Percentiles rank a stretch among this genome's conserved stretches.
These are phyloP conservation scores for Chloroceryle aenea DNA, from an alignment of 2,113 vertebrate genomes.

Conservation along the genomic window DNA sequence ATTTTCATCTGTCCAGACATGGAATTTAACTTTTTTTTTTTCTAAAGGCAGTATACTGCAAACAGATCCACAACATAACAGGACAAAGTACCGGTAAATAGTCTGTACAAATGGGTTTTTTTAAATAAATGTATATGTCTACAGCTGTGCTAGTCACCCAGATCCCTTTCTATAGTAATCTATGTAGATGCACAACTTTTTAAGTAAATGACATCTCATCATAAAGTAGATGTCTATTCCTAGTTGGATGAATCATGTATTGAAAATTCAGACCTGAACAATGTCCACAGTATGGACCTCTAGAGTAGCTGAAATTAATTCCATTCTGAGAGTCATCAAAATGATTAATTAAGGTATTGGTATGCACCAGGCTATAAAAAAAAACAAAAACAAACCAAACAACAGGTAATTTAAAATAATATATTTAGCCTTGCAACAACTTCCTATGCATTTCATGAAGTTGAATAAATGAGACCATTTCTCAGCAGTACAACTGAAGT, in stretches of 20 bases:
- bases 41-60: neutral
- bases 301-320: neutral
- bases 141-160: neutral
- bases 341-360: neutral
- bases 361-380: neutral
- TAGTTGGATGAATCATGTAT: neutral
- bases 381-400: neutral
- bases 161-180: accelerated
- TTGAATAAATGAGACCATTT: neutral
- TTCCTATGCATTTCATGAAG: neutral
- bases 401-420: neutral
- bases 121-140: neutral
- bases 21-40: neutral
- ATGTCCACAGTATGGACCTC: neutral
- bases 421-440: neutral
- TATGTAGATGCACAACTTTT: neutral
- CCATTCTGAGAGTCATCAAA: neutral
- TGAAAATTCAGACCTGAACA: neutral
- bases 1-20: neutral
- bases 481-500: neutral
- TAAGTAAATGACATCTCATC: neutral
- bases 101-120: neutral
- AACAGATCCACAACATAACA: neutral
- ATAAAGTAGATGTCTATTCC: neutral
- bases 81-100: neutral